phyloP scores from a whole-genome alignment of 2,888 invertebrate genomes.

The Synanthedon vespiformis region DNA sequence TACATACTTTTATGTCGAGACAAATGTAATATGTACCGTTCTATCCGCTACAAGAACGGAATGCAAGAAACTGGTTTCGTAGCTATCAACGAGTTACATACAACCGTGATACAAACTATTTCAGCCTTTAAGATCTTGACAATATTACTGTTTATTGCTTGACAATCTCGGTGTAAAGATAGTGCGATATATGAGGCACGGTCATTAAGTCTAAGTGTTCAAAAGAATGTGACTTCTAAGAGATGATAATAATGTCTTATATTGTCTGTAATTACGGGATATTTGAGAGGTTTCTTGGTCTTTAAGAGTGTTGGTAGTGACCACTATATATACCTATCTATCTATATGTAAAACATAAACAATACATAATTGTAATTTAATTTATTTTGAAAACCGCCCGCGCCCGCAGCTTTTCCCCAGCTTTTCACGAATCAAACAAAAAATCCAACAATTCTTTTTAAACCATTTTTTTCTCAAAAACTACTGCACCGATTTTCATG shows the following conservation, averaged over 20 bases:
- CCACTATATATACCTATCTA: too few relatives aligned
- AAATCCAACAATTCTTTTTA: too few relatives aligned
- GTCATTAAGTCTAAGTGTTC: not conserved
- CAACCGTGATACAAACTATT: conserved; percentile 6
- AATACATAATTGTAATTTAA: too few relatives aligned
- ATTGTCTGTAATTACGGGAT: not conserved
- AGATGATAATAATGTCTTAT: not conserved
- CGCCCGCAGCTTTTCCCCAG: too few relatives aligned
- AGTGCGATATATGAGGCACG: not conserved
- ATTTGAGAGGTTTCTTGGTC: too few relatives aligned
- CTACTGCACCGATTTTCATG: too few relatives aligned
- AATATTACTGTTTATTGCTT: conserved; percentile 3
- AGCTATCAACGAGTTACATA: conserved; percentile 34
- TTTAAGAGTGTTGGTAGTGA: too few relatives aligned
- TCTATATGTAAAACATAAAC: too few relatives aligned
- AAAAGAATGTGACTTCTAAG: not conserved
- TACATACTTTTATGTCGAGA: too few relatives aligned
- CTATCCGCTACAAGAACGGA: conserved; percentile 22
- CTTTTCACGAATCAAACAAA: too few relatives aligned
- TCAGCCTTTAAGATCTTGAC: conserved; percentile 8
- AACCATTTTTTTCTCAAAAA: too few relatives aligned
- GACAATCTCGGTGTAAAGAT: not conserved
- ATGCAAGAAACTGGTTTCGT: conserved; percentile 45
- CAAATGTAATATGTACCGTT: conserved; percentile 20
- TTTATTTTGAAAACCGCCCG: too few relatives aligned